A percentile compares a stretch with the other conserved stretches of the same genome.
Conservation (phyloP, 2,888 invertebrate genomes). For the Abscondita cerata region DNA sequence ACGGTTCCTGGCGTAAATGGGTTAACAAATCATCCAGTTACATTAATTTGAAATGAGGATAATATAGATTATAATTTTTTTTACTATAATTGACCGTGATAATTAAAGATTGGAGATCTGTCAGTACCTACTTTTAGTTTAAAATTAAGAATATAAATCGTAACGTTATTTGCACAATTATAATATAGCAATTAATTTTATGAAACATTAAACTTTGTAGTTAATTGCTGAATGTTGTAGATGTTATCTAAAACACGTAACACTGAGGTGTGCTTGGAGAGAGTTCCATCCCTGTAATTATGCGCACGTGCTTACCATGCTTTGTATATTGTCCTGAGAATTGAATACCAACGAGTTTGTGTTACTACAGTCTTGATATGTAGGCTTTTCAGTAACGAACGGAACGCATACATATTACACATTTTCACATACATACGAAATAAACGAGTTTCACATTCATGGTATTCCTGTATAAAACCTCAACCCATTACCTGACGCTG, state of each 20-base stretch:
- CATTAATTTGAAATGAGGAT: too few species aligned
- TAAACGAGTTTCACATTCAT: constrained; percentile 19
- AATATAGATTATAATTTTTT: too few species aligned
- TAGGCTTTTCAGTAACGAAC: constrained; percentile 25
- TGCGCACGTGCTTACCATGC: constrained; percentile 49
- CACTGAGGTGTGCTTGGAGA: constrained; percentile 25
- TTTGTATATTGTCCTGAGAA: constrained; percentile 44
- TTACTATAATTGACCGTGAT: too few species aligned
- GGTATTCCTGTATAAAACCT: neutral
- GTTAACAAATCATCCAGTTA: too few species aligned
- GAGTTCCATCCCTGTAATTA: constrained; percentile 45
- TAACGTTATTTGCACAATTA: neutral
- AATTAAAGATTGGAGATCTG: too few species aligned
- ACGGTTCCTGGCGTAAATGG: too few species aligned
- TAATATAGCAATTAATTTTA: constrained; percentile 8
- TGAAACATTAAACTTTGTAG: constrained; percentile 9
- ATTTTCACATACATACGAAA: constrained; percentile 25
- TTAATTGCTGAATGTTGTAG: constrained; percentile 12
- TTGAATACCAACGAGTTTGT: constrained; percentile 44
- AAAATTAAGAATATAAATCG: too few species aligned
- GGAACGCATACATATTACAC: constrained; percentile 34
- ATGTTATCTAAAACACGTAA: constrained; percentile 20
- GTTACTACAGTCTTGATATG: constrained; percentile 23
- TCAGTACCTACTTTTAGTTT: too few species aligned
- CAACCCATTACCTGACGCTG: neutral